phyloP scores from a whole-genome alignment of 2,888 invertebrate genomes.

The Oegoconia quadripuncta region DNA sequence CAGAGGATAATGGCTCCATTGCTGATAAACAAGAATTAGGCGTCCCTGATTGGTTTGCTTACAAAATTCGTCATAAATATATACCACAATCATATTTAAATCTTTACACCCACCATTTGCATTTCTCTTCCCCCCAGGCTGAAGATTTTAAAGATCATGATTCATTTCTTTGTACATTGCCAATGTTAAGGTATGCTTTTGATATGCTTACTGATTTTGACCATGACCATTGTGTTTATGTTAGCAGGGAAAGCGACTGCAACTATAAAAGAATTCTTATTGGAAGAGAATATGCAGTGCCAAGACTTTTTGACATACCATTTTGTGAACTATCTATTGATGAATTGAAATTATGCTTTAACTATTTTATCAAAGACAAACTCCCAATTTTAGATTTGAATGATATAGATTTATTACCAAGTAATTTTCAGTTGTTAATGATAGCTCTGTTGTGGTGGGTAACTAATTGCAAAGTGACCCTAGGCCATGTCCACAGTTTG shows the following conservation, averaged over 20 bases:
- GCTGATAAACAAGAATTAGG: conserved; percentile 35
- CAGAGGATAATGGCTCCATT: conserved; percentile 28
- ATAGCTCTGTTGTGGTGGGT: conserved; percentile 81
- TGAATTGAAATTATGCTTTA: conserved; percentile 55
- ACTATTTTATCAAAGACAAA: conserved; percentile 64
- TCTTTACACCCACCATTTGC: conserved; percentile 80
- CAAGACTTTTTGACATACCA: conserved; percentile 36
- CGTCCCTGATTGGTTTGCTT: conserved; percentile 82
- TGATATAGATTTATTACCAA: conserved; percentile 66
- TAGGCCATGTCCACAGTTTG: conserved; percentile 77
- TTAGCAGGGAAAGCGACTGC: conserved; percentile 51
- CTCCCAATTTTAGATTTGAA: conserved; percentile 51
- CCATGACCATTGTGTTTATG: conserved; percentile 51
- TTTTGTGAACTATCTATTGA: conserved; percentile 43
- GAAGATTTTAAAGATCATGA: conserved; percentile 82
- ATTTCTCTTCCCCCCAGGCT: conserved; percentile 84
- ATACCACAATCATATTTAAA: conserved; percentile 85
- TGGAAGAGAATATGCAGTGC: conserved; percentile 36
- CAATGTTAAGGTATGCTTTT: conserved; percentile 81
- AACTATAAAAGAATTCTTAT: conserved; percentile 48
- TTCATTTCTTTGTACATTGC: conserved; percentile 78
- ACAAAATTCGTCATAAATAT: conserved; percentile 78
- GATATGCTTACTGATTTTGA: conserved; percentile 63
- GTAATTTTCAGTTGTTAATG: conserved; percentile 80
- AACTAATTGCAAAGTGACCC: conserved; percentile 52